Base-by-base conservation (phyloP, 92 coral and sea anemone genomes). In the Palythoa caribaeorum region DNA sequence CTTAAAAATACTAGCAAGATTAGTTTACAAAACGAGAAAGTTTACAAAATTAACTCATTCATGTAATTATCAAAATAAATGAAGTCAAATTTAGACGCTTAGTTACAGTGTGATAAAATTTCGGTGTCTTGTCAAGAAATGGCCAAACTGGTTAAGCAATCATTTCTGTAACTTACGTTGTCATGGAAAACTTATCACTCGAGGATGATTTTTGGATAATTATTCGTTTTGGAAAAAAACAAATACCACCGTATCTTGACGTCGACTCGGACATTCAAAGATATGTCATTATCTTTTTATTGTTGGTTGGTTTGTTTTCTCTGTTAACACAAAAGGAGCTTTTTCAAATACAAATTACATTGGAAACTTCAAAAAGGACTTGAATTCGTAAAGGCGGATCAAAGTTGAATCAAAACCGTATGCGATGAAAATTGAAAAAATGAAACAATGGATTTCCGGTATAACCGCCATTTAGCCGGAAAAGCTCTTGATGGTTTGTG, bases 381-480 rank as follows among this genome's bases (percentile, higher is more conserved):
- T 28, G 10, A 66, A 81, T 66, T 13, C 75, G 20, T 71, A 65
- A 81, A 40, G 60, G 7, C 76, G 66, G 86, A 66, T 21, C 50
- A n/a, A 69, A 28, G 63, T 54, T 44, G 13, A 62, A 66, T 15
- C 38, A 21, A 59, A 57, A 62, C 17, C 16, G 55, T 39, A 38
- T 79, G 72, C 17, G 39, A 65, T 70, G 75, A 36, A 3, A 35
- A 9, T 70, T 35, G 17, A 81, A 52, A 40, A 16, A 28, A 37
- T 21, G 39, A 68, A 65, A 81, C 74, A 81, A 81, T 28, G 57
- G 10, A 40, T 68, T 81, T 81, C 86, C 86, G 86, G 86, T 81
- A 38, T 35, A 20, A 81, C 40, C 13, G 83, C 17, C 86, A 48
- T 13, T 8, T 50, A 81, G 74, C 86, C 53, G 86, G 86, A 81